phyloP scores from a whole-genome alignment of 1,140 invertebrate genomes.

The Brachionus paranguensis region DNA sequence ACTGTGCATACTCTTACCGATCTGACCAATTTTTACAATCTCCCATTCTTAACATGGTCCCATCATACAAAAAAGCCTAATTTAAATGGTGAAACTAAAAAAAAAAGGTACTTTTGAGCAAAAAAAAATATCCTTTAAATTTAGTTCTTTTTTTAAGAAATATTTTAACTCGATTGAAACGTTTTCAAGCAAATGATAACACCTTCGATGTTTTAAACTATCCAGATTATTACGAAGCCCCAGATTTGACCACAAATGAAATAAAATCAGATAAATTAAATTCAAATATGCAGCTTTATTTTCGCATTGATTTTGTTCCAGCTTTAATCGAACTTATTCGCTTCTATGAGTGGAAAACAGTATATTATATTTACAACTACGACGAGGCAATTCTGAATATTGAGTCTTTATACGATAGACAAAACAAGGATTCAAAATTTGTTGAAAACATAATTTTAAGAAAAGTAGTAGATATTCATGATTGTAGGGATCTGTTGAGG shows the following conservation, averaged over 20 bases:
- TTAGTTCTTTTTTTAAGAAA: not conserved
- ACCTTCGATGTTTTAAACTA: not conserved
- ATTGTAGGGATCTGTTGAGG: constrained; percentile 33
- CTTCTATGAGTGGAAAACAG: constrained; percentile 18
- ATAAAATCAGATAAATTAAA: not conserved
- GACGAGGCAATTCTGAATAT: constrained; percentile 6
- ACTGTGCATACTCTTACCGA: constrained; percentile 88
- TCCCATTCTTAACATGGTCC: constrained; percentile 74
- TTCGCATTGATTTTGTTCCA: not conserved
- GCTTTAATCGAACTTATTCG: not conserved
- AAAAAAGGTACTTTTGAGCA: not conserved
- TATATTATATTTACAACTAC: constrained; percentile 24
- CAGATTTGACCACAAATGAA: not conserved
- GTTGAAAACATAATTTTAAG: constrained; percentile 4
- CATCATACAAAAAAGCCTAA: not conserved
- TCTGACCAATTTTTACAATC: constrained; percentile 88
- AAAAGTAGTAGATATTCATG: not conserved
- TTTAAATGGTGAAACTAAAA: not conserved
- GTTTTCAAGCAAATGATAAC: not conserved
- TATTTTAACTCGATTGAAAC: not conserved
- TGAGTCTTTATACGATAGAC: constrained; percentile 1
- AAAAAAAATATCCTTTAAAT: not conserved
- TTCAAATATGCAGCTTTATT: not conserved
- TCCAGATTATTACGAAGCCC: constrained; percentile 13
- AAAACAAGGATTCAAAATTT: constrained; percentile 1